Evolutionary conservation across 1,140 invertebrate genomes (phyloP), one percentile per base, ranked within the genome.

Genomic region (Aphidius ervi): DNA sequence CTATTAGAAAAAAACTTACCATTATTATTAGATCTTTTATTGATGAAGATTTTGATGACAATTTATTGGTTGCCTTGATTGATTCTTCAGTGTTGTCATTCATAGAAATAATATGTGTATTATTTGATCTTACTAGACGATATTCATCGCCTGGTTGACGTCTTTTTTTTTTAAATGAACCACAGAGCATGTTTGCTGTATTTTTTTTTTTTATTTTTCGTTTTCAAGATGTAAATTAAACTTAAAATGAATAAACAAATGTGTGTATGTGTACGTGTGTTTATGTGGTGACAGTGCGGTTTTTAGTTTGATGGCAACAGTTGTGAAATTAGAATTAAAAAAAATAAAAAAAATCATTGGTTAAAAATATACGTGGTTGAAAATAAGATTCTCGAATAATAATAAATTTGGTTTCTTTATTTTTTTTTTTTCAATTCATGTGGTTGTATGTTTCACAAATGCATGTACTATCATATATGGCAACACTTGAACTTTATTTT

Each of bases 141-240:
- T 77, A 76, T 61, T 76, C 75, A 23, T 76, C 74, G 1, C 68
- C 71, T 4, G 65, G 54, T n/a, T 68, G 57, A 20, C 69, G 69
- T 54, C 67, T 68, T 42, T 68, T 74, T 59, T 67, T 72, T 56
- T 61, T 70, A 58, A 77, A 74, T 20, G 74, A 71, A 45, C 73
- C 75, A 62, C 75, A 77, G 65, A 77, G 67, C 74, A 77, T 77
- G 59, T 55, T 70, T 56, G 39, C 45, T 31, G 37, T 23, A 46
- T n/a, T 37, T n/a, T 9, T 39, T 9, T n/a, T 41, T 8, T 8
- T 52, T 9, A 1, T 7, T 8, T 40, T 46, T 23, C 5, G 6
- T 55, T 48, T 31, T 31, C 31, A n/a, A 31, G 23, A 31, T 41
- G 5, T 23, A 46, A n/a, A 52, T 45, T 50, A 5, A 48, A 42